Percentiles rank a stretch among this genome's conserved stretches.
These are phyloP conservation scores for Plemyria rubiginata DNA, from an alignment of 2,888 invertebrate species.

Conservation along the genomic window DNA sequence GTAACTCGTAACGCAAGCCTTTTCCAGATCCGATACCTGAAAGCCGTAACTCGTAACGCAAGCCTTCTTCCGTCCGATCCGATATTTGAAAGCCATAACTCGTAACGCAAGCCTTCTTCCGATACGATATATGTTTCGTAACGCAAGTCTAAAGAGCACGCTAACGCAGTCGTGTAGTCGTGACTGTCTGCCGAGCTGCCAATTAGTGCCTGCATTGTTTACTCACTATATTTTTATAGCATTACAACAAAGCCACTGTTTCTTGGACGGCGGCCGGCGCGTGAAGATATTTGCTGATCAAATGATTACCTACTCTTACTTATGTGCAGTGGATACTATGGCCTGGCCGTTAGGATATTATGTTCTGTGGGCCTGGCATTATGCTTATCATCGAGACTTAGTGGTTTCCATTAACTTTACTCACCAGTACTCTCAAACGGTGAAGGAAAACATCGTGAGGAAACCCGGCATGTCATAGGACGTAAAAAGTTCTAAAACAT, in stretches of 20 bases:
- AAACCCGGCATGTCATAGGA: no score
- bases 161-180: constrained; percentile 13
- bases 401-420: no score
- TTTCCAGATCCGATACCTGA: no score
- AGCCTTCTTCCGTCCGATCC: no score
- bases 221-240: constrained; percentile 15
- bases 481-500: no score
- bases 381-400: no score
- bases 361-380: no score
- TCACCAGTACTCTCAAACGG: no score
- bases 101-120: constrained; percentile 9
- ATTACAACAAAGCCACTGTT: constrained; percentile 16
- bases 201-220: constrained; percentile 27
- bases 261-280: background rate
- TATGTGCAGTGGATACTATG: background rate
- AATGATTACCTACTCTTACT: background rate
- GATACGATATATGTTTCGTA: background rate
- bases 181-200: constrained; percentile 24
- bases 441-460: no score
- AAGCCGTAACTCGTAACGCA: no score
- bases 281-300: constrained; percentile 6
- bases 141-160: background rate
- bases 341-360: no score
- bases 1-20: no score
- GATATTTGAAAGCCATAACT: background rate